Evolutionary conservation across 2,888 invertebrate species (phyloP).

Genomic region (Chorisops tibialis): DNA sequence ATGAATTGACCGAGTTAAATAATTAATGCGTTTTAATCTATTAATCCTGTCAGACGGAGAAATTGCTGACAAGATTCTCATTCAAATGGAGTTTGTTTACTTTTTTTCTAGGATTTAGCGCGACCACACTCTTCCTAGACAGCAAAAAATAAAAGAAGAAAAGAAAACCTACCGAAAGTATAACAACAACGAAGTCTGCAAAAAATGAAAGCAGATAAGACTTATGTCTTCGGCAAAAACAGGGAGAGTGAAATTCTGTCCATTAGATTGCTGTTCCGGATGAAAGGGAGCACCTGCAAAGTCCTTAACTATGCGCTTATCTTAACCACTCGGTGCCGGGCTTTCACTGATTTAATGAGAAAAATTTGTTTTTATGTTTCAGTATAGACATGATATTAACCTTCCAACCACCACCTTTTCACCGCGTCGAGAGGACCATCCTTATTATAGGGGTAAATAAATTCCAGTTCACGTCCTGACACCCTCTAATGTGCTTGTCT

Average conservation of each 20-base stretch:
- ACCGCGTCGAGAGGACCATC: not conserved
- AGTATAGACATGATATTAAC: conserved; percentile 6
- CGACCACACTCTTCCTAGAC: no score
- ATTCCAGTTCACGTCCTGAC: conserved; percentile 19
- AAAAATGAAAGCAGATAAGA: not conserved
- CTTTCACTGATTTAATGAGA: conserved; percentile 14
- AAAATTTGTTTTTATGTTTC: conserved; percentile 6
- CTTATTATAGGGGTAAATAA: conserved; percentile 10
- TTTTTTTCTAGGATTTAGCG: no score
- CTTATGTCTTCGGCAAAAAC: not conserved
- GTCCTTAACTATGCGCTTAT: not conserved
- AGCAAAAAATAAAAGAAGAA: no score
- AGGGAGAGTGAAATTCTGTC: not conserved
- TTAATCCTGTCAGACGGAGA: conserved; percentile 4
- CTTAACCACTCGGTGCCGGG: not conserved
- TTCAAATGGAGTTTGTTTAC: no score
- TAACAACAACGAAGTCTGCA: no score
- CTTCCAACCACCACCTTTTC: no score
- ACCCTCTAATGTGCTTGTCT: conserved; percentile 19
- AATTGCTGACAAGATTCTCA: not conserved
- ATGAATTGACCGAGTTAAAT: conserved; percentile 24
- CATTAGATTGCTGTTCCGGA: not conserved
- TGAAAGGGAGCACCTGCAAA: not conserved
- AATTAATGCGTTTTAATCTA: conserved; percentile 26
- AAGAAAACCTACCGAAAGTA: no score